phyloP scores from a whole-genome alignment of 2,113 vertebrate genomes.

The Chlorodrepanis virens region DNA sequence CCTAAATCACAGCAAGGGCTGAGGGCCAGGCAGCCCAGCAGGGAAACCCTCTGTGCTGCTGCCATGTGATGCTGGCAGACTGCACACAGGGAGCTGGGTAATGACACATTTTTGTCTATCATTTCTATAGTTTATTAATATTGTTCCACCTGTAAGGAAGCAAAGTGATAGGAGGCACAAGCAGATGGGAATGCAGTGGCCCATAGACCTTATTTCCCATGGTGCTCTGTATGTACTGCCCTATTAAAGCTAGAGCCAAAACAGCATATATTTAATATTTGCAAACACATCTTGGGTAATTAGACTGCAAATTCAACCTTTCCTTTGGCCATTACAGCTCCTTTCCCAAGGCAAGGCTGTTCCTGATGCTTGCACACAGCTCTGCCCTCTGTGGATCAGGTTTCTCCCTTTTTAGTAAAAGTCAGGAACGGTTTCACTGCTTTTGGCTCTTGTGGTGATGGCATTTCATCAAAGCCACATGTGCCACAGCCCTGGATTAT shows the following conservation, averaged over 20 bases:
- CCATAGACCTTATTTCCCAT: not conserved
- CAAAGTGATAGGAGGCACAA: not conserved
- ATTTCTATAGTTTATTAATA: not conserved
- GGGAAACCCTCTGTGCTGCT: not conserved
- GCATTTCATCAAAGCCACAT: not conserved
- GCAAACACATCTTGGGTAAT: not conserved
- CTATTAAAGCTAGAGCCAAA: not conserved
- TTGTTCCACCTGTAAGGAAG: not conserved
- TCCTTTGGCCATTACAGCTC: not conserved
- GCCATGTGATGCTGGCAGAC: not conserved
- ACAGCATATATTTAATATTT: not conserved
- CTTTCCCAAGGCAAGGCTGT: not conserved
- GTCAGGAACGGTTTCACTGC: not conserved
- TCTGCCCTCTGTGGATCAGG: not conserved
- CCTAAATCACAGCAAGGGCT: accelerated
- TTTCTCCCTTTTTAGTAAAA: not conserved
- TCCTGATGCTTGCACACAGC: not conserved
- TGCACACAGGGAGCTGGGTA: not conserved
- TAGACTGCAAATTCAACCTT: not conserved
- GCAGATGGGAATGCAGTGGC: not conserved
- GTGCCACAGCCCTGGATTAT: not conserved
- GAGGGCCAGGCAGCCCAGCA: not conserved
- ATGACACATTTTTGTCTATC: not conserved
- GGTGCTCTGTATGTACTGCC: not conserved
- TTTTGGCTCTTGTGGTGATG: not conserved